Evolutionary conservation across 2,888 invertebrate species (phyloP), one percentile per base, ranked within the genome.

Genomic region (Apotomis capreana): DNA sequence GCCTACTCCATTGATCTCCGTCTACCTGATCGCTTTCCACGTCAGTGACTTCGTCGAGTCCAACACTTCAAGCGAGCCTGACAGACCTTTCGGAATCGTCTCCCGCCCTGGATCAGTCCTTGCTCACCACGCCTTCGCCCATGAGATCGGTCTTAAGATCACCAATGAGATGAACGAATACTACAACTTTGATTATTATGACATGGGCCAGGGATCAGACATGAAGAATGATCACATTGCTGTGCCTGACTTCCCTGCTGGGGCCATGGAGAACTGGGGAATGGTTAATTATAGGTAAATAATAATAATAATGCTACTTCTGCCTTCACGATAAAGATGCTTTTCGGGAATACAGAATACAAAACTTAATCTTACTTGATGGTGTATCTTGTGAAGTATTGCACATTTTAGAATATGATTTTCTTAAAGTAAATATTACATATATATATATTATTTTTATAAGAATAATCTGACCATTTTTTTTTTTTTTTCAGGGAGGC

Each of bases 221-320:
- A 94, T 95, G 83, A 93, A 93, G 79, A 93, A 93, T 55, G 97
- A 97, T 79, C 95, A 96, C 76, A 95, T 96, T 49, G 97, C 97
- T 15, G 92, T 97, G 68, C 96, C 97, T 9, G 96, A 97, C 83
- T 96, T 97, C 85, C 94, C 95, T 9, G 95, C 96, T 76, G 96
- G 96, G 77, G 97, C 97, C 76, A 97, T 97, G 97, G 97, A 97
- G 86, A 97, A 97, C 86, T 97, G 97, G 97, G 97, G 97, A 74
- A 94, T 97, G 83, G 95, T 97, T 4, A 97, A 96, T 37, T 97
- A 96, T 91, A 95, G 95, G 95, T 95, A 84, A 36, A 37, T 71
- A 40, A 13, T 73, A 57, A 62, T 13, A 40, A 13, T 73, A 57
- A 62, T 13, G 26, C 26, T 26, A 2, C 26, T 26, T 26, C 26